Conservation (phyloP, 1,140 invertebrate species). For the Dolichoris vasculosae region DNA sequence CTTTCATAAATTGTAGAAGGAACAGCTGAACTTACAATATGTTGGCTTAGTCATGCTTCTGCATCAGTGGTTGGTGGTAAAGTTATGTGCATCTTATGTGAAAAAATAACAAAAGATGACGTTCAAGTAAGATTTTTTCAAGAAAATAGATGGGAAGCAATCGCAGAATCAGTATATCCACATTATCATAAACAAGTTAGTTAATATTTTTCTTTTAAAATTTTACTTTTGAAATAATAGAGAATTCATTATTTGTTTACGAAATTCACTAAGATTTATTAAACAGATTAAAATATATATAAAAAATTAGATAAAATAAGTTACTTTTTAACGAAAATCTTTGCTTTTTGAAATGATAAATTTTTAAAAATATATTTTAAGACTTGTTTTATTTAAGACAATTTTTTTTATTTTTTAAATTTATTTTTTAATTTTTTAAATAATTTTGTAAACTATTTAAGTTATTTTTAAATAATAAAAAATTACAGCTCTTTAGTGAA, state of each 20-base stretch:
- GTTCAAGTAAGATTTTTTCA: constrained; percentile 93
- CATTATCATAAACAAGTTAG: constrained; percentile 91
- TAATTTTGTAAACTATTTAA: no score
- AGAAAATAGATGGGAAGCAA: constrained; percentile 89
- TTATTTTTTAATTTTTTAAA: no score
- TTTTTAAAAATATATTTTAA: no score
- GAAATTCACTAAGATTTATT: no score
- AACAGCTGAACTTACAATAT: constrained; percentile 92
- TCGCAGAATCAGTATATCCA: constrained; percentile 88
- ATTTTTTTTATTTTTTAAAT: no score
- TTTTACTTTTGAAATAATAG: neutral
- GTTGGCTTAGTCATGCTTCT: constrained; percentile 87
- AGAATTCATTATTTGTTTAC: neutral
- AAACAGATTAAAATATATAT: no score
- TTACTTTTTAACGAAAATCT: no score
- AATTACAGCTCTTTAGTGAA: no score
- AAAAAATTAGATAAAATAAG: no score
- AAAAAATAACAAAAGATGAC: constrained; percentile 93
- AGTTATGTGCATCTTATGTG: constrained; percentile 94
- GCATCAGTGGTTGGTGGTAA: constrained; percentile 89
- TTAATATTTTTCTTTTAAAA: neutral
- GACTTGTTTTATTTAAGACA: no score
- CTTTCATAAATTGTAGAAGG: constrained; percentile 79
- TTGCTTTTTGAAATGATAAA: no score
- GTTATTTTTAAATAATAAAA: no score